phyloP scores from a whole-genome alignment of 2,797 vertebrate species.

The Anomalospiza imberbis region DNA sequence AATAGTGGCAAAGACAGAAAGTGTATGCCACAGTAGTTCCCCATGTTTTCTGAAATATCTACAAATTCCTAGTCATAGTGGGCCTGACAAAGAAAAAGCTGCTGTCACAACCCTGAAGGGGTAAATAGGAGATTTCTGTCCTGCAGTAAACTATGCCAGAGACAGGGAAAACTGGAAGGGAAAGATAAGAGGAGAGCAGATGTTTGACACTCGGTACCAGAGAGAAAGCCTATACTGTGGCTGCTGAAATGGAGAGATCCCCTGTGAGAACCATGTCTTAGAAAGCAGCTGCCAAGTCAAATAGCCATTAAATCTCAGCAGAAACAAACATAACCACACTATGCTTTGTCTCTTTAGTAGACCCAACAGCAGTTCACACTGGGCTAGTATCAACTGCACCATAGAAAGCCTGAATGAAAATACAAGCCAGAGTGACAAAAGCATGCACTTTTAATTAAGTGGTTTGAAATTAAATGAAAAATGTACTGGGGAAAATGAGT shows the following conservation, averaged over 20 bases:
- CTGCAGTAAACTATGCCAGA: neutral
- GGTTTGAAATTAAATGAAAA: neutral
- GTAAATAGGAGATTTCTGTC: neutral
- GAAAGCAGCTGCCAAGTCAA: constrained; percentile 54
- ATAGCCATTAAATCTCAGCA: constrained; percentile 62
- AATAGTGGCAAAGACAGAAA: neutral
- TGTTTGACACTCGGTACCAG: constrained; percentile 14
- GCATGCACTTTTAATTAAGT: neutral
- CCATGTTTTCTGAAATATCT: neutral
- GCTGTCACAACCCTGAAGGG: neutral
- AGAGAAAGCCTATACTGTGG: constrained; percentile 4
- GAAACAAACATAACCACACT: constrained; percentile 22
- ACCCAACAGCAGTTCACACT: constrained; percentile 30
- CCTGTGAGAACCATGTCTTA: constrained; percentile 46
- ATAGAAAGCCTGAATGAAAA: neutral
- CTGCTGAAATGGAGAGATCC: constrained; percentile 51
- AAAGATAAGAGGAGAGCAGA: constrained; percentile 49
- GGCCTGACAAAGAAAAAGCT: neutral
- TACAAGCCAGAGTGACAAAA: neutral
- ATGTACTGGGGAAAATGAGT: neutral
- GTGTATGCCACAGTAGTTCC: neutral
- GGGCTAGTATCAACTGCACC: neutral
- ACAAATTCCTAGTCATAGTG: neutral
- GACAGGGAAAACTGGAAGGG: constrained; percentile 2
- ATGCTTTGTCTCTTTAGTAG: constrained; percentile 16